These are phyloP conservation scores for Hyles vespertilio DNA, from an alignment of 1,140 invertebrate genomes.

Conservation along the genomic window DNA sequence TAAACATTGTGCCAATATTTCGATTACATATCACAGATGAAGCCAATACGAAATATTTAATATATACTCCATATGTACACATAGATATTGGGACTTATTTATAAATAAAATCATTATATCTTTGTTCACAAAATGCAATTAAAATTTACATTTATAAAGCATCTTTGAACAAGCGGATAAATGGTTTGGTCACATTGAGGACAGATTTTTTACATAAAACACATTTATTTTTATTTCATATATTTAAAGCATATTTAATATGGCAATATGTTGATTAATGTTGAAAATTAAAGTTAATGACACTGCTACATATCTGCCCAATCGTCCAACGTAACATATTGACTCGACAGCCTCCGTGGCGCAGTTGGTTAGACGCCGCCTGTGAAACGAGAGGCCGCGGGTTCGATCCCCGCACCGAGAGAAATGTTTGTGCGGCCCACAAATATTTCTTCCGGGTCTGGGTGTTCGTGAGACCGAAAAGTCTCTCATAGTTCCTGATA, in stretches of 20 bases:
- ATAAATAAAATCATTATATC: conserved; percentile 2
- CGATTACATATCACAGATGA: conserved; percentile 65
- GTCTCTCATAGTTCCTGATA: no score
- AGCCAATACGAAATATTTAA: conserved; percentile 56
- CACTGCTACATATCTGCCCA: conserved; percentile 4
- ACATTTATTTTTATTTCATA: background rate
- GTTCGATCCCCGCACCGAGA: no score
- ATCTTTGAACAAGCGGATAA: background rate
- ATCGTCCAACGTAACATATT: no score
- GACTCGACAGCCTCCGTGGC: no score
- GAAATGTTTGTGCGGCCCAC: no score
- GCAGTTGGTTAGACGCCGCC: no score
- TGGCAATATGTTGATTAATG: no score
- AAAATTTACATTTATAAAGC: background rate
- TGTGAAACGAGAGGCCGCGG: no score
- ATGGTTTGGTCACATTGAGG: conserved; percentile 65
- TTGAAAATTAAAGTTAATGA: no score
- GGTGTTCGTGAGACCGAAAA: no score
- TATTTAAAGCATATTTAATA: no score
- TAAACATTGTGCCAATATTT: conserved; percentile 43
- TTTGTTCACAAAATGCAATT: background rate
- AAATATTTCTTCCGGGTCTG: no score
- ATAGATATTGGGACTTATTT: conserved; percentile 9
- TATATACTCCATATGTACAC: conserved; percentile 32
- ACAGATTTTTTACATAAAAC: conserved; percentile 22